Evolutionary conservation across 2,113 vertebrate species (phyloP), one percentile per base, ranked within the genome.

Genomic region (Ceyx cyanopectus): DNA sequence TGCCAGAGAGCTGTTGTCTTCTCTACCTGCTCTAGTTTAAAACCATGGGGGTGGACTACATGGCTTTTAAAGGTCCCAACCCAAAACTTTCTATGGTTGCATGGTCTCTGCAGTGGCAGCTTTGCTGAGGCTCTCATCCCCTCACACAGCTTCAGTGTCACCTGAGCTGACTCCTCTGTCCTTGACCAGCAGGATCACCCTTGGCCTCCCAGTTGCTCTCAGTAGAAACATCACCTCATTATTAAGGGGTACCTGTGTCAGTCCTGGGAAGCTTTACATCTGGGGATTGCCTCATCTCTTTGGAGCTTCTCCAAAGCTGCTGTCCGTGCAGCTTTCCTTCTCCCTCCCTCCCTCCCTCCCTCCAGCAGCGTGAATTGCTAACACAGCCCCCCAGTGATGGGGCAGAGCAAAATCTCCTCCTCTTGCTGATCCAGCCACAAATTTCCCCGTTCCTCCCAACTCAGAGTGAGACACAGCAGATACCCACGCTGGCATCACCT

Each of bases 71-170:
- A 66, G 41, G 63, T 66, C 27, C 19, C 40, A 45, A 65, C 19
- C 40, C 62, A 43, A 23, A 46, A 7, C 14, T 23, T 15, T 32
- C 65, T 46, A 22, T 17, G 10, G 32, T 67, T 46, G 29, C 45
- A 15, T 46, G 43, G 0, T 2, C 41, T 34, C 41, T 22, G 26
- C 21, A 51, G 63, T 1, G 2, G 29, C 26, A 14, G 23, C 37
- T 67, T 15, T 21, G 30, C 8, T 2, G 7, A 0, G 2, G 20
- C 7, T 72, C 34, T 32, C 1, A 0, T 24, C 29, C 18, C 7
- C 21, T 50, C 4, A 2, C 6, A 29, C 26, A 18, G 10, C n/a
- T 68, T 29, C 48, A 26, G 21, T 18, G 50, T 82, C 54, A 27
- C 20, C 37, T 78, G 73, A 23, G 14, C 73, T 23, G 57, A 12